Evolutionary conservation across 2,113 vertebrate species (phyloP).

Genomic region (Ibidorhyncha struthersii): DNA sequence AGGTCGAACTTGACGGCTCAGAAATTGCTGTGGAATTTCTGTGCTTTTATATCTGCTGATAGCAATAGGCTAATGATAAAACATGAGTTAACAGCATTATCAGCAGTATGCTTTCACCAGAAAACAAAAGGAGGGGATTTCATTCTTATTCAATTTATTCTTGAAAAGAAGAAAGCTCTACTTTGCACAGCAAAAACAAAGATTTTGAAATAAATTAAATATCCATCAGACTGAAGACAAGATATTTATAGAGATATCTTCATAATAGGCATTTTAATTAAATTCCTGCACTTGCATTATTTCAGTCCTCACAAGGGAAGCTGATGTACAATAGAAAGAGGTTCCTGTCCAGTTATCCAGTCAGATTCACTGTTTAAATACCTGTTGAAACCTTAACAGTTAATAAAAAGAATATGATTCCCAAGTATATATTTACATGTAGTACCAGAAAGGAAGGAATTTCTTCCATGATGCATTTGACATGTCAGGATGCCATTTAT

Average conservation of each 20-base stretch:
- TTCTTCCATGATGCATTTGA: background rate
- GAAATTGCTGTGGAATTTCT: background rate
- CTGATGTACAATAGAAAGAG: background rate
- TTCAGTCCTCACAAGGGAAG: background rate
- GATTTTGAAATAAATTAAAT: background rate
- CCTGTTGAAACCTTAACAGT: background rate
- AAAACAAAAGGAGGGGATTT: background rate
- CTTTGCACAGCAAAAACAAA: background rate
- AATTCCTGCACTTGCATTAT: background rate
- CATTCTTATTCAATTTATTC: background rate
- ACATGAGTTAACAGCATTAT: background rate
- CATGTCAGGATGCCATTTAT: background rate
- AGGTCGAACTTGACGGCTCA: background rate
- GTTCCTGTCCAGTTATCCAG: background rate
- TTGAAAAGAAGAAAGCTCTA: background rate
- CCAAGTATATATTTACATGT: background rate
- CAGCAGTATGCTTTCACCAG: background rate
- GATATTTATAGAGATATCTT: background rate
- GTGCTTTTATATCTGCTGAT: background rate
- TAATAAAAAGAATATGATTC: background rate
- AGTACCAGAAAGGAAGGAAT: background rate
- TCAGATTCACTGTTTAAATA: background rate
- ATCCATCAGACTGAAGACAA: background rate
- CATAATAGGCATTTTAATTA: conserved; percentile 16
- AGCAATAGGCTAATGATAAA: background rate